Conservation (phyloP, 2,888 invertebrate species). For the Parapristionchus giblindavisi region DNA sequence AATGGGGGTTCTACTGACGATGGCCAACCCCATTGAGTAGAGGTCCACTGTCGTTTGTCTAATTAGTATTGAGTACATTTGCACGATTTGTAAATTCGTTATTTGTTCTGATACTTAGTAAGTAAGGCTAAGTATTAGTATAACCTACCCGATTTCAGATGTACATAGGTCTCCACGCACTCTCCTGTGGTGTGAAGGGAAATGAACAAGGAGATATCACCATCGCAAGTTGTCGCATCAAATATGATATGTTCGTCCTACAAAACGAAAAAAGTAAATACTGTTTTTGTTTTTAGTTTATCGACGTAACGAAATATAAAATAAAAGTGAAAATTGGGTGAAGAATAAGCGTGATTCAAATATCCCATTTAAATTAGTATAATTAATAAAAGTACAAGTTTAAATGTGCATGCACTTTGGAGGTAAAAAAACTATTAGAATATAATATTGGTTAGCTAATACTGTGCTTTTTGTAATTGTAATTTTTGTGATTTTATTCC, state of each 20-base stretch:
- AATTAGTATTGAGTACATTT: not conserved
- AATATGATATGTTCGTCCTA: constrained; percentile 20
- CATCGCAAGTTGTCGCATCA: constrained; percentile 27
- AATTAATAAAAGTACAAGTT: too few relatives aligned
- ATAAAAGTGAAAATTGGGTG: too few relatives aligned
- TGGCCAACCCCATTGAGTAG: too few relatives aligned
- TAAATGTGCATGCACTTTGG: too few relatives aligned
- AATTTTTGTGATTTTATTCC: constrained; percentile 68
- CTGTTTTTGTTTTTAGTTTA: too few relatives aligned
- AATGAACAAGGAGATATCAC: constrained; percentile 3
- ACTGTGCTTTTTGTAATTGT: constrained; percentile 69
- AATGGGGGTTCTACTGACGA: too few relatives aligned
- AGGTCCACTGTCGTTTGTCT: not conserved
- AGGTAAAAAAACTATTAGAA: too few relatives aligned
- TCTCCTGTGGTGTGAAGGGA: constrained; percentile 20
- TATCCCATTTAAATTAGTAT: too few relatives aligned
- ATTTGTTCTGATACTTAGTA: not conserved
- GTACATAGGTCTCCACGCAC: not conserved
- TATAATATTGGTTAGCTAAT: too few relatives aligned
- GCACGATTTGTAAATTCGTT: not conserved
- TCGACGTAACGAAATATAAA: too few relatives aligned
- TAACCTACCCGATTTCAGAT: not conserved
- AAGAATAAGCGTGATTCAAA: too few relatives aligned
- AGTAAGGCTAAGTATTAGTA: not conserved
- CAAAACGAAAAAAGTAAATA: too few relatives aligned